Evolutionary conservation across 2,113 vertebrate species (phyloP).

Genomic region (Glaucomys volans): DNA sequence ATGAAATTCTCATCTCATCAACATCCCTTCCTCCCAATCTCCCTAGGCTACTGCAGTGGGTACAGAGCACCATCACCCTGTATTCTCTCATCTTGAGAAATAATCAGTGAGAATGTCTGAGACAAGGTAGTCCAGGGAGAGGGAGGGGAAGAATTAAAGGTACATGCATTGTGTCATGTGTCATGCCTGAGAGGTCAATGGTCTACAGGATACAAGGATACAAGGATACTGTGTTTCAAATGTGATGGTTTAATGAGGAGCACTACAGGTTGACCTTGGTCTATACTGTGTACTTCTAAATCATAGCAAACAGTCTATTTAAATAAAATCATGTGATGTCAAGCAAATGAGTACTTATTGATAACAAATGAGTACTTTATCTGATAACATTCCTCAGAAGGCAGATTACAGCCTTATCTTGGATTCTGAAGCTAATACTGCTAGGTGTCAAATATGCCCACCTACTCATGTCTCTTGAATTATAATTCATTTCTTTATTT

Average conservation of each 20-base stretch:
- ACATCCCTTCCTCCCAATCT: background rate
- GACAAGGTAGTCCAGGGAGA: background rate
- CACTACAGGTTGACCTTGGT: too few relatives aligned
- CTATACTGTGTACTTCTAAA: background rate
- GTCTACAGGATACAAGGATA: background rate
- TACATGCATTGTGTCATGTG: background rate
- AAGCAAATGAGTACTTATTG: background rate
- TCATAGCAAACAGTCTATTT: background rate
- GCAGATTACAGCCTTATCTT: background rate
- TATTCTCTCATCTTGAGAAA: background rate
- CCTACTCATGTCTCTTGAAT: background rate
- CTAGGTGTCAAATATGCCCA: background rate
- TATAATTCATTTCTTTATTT: background rate
- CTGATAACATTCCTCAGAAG: background rate
- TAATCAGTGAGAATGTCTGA: background rate
- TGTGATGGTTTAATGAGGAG: background rate
- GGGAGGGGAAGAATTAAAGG: background rate
- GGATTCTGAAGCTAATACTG: background rate
- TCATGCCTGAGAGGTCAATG: background rate
- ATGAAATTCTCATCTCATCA: background rate
- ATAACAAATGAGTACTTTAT: too few relatives aligned
- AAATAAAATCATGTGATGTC: background rate
- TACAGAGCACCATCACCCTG: background rate
- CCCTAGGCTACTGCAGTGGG: background rate
- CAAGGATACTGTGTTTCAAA: background rate